Base-by-base conservation (phyloP, 2,888 invertebrate species). In the Iselma pallidipennis region DNA sequence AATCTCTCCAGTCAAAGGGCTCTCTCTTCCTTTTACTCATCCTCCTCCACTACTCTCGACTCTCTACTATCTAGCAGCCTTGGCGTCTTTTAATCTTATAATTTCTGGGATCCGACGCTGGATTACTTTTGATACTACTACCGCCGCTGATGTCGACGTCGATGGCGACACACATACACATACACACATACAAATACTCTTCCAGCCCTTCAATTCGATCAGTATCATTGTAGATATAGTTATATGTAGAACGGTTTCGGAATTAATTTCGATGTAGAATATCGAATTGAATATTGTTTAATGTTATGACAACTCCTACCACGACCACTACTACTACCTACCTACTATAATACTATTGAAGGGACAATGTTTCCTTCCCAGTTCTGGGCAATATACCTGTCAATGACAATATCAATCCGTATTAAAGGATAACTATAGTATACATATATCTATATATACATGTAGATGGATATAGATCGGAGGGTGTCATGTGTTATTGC, bases 341-440 rank as follows among this genome's bases (percentile, higher is more conserved):
- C n/a, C n/a, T n/a, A n/a, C n/a, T n/a, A n/a, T n/a, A n/a, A n/a
- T n/a, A n/a, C n/a, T n/a, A n/a, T n/a, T n/a, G 12, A 12, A 12
- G 5, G 29, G 10, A 26, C 26, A 16, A 23, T 49, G 55, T 29
- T 61, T 57, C 53, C 57, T 58, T 59, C 55, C 63, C 45, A 16
- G 4, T 55, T 57, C 31, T 50, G 33, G 51, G 64, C 50, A 55
- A 66, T 66, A 66, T 60, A 61, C 71, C 72, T 72, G 74, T 78
- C 80, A 79, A 78, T 79, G 77, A 74, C 77, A 76, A 74, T 78
- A 80, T 80, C 78, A 79, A 78, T 80, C 76, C 71, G 71, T 71
- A 76, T 74, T 76, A 75, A 66, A 67, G 61, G 16, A 52, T 31
- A n/a, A n/a, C n/a, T 56, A 29, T 42, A 55, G 55, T 33, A 33